A percentile compares a stretch with the other conserved stretches of the same genome.
Conservation (phyloP, 2,113 vertebrate genomes). For the Serilophus lunatus region DNA sequence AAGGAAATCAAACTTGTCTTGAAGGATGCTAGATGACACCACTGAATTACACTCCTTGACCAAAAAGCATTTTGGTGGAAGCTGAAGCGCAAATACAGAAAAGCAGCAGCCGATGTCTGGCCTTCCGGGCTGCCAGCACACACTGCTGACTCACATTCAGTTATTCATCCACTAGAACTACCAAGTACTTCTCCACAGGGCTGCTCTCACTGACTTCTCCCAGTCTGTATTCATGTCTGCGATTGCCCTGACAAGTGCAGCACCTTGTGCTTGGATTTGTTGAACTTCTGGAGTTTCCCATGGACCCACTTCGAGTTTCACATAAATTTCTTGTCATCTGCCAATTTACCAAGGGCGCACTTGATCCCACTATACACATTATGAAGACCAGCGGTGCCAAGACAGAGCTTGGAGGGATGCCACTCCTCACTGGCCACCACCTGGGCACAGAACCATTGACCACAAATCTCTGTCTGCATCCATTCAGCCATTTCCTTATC, state of each 20-base stretch:
- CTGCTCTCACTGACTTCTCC: background rate
- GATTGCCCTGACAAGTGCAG: background rate
- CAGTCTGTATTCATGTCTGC: background rate
- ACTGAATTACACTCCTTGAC: background rate
- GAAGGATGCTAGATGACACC: background rate
- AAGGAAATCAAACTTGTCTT: background rate
- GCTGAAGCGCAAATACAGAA: background rate
- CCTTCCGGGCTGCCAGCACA: background rate
- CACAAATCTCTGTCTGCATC: background rate
- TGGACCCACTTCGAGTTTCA: background rate
- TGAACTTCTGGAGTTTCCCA: background rate
- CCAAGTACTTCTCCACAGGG: background rate
- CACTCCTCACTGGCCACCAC: background rate
- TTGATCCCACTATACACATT: background rate
- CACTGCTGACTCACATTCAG: background rate
- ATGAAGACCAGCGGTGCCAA: background rate
- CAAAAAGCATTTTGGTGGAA: background rate
- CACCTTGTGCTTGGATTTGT: background rate
- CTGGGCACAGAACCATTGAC: background rate
- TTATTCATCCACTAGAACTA: background rate
- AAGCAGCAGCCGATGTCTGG: background rate
- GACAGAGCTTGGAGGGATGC: background rate
- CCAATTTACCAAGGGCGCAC: background rate
- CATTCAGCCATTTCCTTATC: background rate
- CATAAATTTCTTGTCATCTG: background rate